phyloP scores from a whole-genome alignment of 2,888 invertebrate species.

The Muscina levida region DNA sequence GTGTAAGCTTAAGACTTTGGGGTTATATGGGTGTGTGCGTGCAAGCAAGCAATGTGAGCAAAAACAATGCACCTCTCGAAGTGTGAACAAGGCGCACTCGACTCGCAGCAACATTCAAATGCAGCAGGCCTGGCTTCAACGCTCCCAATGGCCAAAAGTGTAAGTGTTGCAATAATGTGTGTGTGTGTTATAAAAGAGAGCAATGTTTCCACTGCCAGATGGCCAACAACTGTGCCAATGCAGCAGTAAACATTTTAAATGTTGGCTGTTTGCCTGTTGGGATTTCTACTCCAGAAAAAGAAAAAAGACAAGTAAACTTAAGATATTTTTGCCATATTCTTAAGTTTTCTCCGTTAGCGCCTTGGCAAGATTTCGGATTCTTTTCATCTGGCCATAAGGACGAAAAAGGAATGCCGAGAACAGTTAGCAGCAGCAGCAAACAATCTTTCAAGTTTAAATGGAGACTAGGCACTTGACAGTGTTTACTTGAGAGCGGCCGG shows the following conservation, averaged over 20 bases:
- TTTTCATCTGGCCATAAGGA: constrained; percentile 10
- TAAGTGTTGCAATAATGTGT: constrained; percentile 58
- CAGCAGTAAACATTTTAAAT: constrained; percentile 63
- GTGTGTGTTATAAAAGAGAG: neutral
- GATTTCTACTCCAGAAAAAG: constrained; percentile 52
- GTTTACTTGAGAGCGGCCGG: constrained; percentile 6
- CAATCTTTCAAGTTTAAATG: neutral
- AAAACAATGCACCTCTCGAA: constrained; percentile 51
- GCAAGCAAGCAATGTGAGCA: neutral
- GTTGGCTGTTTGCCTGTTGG: constrained; percentile 65
- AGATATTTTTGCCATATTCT: constrained; percentile 12
- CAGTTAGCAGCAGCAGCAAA: too few species aligned
- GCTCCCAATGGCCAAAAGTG: constrained; percentile 32
- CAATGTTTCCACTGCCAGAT: constrained; percentile 56
- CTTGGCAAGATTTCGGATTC: constrained; percentile 44
- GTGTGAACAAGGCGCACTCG: constrained; percentile 55
- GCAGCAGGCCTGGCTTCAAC: neutral
- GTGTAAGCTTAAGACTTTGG: neutral
- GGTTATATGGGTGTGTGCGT: neutral
- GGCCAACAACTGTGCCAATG: constrained; percentile 62
- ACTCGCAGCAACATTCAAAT: neutral
- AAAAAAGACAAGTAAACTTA: constrained; percentile 3
- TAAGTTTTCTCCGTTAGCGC: constrained; percentile 29
- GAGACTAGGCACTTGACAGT: neutral
- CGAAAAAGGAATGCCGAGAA: too few species aligned